These are phyloP conservation scores for Thalassophryne amazonica DNA, from an alignment of 2,797 vertebrate species.

Conservation along the genomic window DNA sequence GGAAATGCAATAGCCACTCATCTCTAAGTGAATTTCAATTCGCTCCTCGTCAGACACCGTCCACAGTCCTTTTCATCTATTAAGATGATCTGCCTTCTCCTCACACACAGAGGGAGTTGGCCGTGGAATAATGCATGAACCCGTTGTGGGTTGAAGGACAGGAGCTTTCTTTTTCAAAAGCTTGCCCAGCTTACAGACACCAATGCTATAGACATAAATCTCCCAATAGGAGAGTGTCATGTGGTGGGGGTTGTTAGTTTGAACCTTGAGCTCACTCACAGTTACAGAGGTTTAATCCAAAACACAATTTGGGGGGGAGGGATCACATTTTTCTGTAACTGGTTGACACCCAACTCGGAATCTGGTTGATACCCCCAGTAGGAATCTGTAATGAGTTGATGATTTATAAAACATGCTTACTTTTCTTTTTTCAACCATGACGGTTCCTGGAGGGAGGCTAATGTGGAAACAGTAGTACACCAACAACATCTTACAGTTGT, in stretches of 20 bases:
- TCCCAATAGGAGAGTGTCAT: constrained; percentile 44
- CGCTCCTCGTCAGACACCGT: constrained; percentile 19
- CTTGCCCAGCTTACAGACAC: constrained; percentile 25
- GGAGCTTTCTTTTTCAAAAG: constrained; percentile 45
- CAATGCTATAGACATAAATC: constrained; percentile 42
- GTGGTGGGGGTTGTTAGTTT: constrained; percentile 33
- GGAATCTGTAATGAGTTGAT: constrained; percentile 18
- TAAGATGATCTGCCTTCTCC: constrained; percentile 28
- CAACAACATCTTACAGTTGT: constrained; percentile 24
- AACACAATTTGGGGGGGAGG: neutral
- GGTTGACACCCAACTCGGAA: too few relatives aligned
- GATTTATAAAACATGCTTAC: neutral
- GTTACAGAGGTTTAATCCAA: constrained; percentile 6
- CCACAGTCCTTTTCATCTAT: constrained; percentile 29
- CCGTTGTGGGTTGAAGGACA: constrained; percentile 36
- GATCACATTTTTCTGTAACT: neutral
- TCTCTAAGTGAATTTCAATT: constrained; percentile 35
- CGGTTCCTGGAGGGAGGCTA: constrained; percentile 31
- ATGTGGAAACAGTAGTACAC: constrained; percentile 25
- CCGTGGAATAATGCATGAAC: constrained; percentile 63
- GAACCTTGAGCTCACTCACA: constrained; percentile 33
- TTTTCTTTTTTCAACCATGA: constrained; percentile 1
- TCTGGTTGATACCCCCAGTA: neutral
- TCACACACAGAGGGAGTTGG: constrained; percentile 38
- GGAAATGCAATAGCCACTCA: constrained; percentile 22